phyloP scores from a whole-genome alignment of 2,888 invertebrate genomes.

The Agriopis aurantiaria region DNA sequence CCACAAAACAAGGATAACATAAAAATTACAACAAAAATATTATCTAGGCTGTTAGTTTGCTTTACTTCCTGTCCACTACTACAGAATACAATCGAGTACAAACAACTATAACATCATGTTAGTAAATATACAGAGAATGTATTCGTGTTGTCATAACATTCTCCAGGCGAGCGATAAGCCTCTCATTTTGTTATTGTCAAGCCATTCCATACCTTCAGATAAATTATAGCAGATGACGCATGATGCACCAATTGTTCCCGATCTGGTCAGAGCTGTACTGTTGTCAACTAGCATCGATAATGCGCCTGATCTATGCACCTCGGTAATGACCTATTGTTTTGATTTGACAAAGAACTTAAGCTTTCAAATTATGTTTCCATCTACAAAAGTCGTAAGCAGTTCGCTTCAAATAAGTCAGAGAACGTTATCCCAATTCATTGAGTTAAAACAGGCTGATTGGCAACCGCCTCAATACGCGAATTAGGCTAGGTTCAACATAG shows the following conservation, averaged over 20 bases:
- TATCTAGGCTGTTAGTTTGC: too few species aligned
- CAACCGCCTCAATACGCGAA: too few species aligned
- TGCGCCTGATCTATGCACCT: constrained; percentile 1
- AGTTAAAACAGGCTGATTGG: too few species aligned
- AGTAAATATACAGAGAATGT: constrained; percentile 15
- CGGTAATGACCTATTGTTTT: constrained; percentile 7
- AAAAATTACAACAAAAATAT: too few species aligned
- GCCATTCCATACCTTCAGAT: constrained; percentile 21
- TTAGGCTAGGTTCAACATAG: too few species aligned
- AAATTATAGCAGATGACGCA: constrained; percentile 14
- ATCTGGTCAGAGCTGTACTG: constrained; percentile 6
- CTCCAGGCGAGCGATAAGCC: constrained; percentile 34
- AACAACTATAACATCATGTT: constrained; percentile 6
- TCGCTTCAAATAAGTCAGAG: background rate
- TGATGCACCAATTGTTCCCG: constrained; percentile 3
- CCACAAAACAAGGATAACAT: too few species aligned
- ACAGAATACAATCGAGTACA: constrained; percentile 1
- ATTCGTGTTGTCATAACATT: constrained; percentile 28
- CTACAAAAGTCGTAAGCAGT: background rate
- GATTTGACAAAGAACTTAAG: background rate
- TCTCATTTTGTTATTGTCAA: constrained; percentile 16
- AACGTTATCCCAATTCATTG: too few species aligned
- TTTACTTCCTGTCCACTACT: background rate
- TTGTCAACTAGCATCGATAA: constrained; percentile 1
- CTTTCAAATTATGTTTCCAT: background rate